Base-by-base conservation (phyloP, 2,888 invertebrate species). In the Acleris sparsana region DNA sequence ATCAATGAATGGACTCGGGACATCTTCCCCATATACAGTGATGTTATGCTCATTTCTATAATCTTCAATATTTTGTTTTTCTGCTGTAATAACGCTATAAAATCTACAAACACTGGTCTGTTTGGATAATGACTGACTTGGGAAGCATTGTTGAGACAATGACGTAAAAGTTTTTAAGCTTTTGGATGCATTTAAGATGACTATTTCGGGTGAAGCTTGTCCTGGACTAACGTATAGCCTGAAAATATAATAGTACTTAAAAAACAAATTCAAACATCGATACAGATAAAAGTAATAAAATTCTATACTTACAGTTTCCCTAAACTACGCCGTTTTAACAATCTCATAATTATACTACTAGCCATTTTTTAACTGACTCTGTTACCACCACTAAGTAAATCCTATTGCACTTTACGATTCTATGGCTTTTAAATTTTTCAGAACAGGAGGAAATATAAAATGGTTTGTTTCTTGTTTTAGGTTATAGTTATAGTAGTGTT, bases 1-100 rank as follows among this genome's bases (percentile, higher is more conserved):
- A 72, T 93, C 93, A 74, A 95, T 94, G 69, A 96, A 95, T 11
- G 97, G 97, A 76, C 95, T 95, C 3, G 97, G 97, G 68, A 96
- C 91, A 77, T 94, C 84, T 4, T 93, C 87, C 18, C 97, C 97
- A 70, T 95, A 94, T 1, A 97, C 91, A 4, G 96, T 96, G 62
- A 97, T 95, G 79, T 96, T 95, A 73, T 96, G 94, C 51, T 94
- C 92, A 70, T 87, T 89, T 61, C 95, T 93, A 80, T 94, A 97
- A 39, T 93, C 88, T 71, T 95, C 93, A 46, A 96, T 93, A 64
- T 95, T 95, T 67, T 80, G 74, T 69, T 83, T 74, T 17, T 82
- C 78, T 57, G 80, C 84, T 25, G 83, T 72, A 73, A 85, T 83
- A 9, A 76, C 75, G 6, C 90, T 84, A 72, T 85, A 90, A 69